Evolutionary conservation across 2,888 invertebrate species (phyloP).

Genomic region (Plagodis dolabraria): DNA sequence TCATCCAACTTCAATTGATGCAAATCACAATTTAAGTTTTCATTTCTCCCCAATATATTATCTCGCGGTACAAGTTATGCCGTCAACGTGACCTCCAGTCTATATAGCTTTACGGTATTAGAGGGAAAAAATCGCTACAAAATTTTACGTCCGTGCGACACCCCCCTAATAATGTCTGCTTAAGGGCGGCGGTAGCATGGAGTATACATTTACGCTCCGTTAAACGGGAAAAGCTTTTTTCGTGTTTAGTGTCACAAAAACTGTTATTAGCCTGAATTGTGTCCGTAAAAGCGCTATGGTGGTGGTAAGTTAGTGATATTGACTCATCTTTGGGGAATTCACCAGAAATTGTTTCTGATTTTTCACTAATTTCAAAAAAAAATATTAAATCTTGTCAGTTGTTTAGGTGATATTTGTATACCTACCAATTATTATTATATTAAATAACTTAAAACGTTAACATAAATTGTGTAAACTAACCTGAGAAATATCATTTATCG

Average conservation of each 20-base stretch:
- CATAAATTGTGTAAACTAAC: no score
- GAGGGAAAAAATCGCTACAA: slow-evolving; percentile 79
- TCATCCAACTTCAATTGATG: slow-evolving; percentile 35
- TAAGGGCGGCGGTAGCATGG: slow-evolving; percentile 81
- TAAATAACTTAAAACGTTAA: no score
- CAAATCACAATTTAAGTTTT: slow-evolving; percentile 44
- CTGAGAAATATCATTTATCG: no score
- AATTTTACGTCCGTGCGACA: slow-evolving; percentile 79
- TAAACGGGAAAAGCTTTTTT: slow-evolving; percentile 84
- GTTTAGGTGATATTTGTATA: no score
- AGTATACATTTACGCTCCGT: slow-evolving; percentile 84
- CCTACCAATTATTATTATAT: no score
- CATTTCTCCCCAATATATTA: slow-evolving; percentile 51
- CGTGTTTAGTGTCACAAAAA: slow-evolving; percentile 85
- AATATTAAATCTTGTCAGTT: not conserved
- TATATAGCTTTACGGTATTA: slow-evolving; percentile 70
- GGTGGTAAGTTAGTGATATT: slow-evolving; percentile 46
- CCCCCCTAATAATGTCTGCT: slow-evolving; percentile 84
- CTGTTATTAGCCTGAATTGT: slow-evolving; percentile 83
- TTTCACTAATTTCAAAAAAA: not conserved
- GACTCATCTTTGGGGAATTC: slow-evolving; percentile 30
- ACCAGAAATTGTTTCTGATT: not conserved
- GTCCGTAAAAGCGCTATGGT: slow-evolving; percentile 57
- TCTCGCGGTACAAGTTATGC: slow-evolving; percentile 61
- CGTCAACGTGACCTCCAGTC: slow-evolving; percentile 72